These are phyloP conservation scores for Brachypodius melanocephalos DNA, from an alignment of 2,113 vertebrate genomes.

Conservation along the genomic window DNA sequence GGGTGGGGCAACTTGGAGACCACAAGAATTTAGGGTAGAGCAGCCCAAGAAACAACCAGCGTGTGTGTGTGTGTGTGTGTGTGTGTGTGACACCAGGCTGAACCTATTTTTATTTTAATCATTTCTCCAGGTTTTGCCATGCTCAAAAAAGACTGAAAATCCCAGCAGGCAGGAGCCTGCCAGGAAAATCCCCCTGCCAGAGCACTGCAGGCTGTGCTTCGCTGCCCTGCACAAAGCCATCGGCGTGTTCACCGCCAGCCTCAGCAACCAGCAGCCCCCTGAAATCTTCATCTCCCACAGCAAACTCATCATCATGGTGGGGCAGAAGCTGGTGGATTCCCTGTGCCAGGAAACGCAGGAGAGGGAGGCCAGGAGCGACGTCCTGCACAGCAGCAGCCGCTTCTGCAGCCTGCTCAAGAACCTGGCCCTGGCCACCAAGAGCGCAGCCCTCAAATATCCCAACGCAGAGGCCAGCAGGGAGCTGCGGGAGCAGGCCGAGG, in stretches of 20 bases:
- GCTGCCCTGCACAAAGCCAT: slow-evolving; percentile 89
- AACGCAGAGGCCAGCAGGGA: slow-evolving; percentile 64
- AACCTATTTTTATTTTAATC: background rate
- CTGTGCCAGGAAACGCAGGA: slow-evolving; percentile 83
- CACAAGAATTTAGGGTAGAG: background rate
- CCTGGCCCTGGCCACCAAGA: slow-evolving; percentile 90
- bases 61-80: too few species aligned
- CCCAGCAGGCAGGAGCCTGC: background rate
- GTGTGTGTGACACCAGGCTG: too few species aligned
- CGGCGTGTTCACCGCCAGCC: slow-evolving; percentile 69
- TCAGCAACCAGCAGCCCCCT: slow-evolving; percentile 77
- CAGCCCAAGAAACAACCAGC: background rate
- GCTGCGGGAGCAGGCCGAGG: slow-evolving; percentile 72
- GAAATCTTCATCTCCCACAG: slow-evolving; percentile 90
- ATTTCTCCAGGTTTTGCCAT: slow-evolving; percentile 19
- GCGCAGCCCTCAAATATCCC: slow-evolving; percentile 80
- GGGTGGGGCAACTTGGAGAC: background rate
- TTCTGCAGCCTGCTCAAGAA: slow-evolving; percentile 88
- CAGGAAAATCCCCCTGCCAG: slow-evolving; percentile 62
- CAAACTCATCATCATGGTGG: slow-evolving; percentile 92
- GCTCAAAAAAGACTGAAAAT: background rate
- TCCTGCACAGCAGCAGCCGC: slow-evolving; percentile 82
- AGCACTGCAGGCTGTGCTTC: slow-evolving; percentile 88
- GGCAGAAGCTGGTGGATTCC: slow-evolving; percentile 88
- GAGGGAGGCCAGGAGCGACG: slow-evolving; percentile 58